A percentile compares a stretch with the other conserved stretches of the same genome.
phyloP scores from a whole-genome alignment of 2,888 invertebrate species.

The Sycophila texana region DNA sequence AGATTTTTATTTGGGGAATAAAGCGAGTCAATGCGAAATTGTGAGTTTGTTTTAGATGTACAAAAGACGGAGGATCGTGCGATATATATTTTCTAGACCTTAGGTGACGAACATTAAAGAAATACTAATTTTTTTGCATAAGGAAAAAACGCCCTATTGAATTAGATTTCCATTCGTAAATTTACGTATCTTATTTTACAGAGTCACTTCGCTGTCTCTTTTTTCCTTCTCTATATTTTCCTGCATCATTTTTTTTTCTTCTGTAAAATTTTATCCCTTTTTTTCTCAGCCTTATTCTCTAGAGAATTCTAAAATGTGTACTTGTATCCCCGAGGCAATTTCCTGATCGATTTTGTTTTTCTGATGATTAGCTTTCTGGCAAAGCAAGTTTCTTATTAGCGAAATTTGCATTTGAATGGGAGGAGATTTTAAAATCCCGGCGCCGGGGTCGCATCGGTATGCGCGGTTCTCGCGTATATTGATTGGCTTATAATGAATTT shows the following conservation, averaged over 20 bases:
- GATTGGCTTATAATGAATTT: conserved; percentile 31
- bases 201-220: neutral
- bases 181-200: too few relatives aligned
- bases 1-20: too few relatives aligned
- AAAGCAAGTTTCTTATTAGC: conserved; percentile 23
- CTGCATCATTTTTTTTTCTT: neutral
- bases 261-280: neutral
- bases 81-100: too few relatives aligned
- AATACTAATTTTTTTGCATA: too few relatives aligned
- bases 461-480: conserved; percentile 8
- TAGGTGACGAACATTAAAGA: too few relatives aligned
- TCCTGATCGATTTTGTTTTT: conserved; percentile 4
- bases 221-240: neutral
- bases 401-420: conserved; percentile 40
- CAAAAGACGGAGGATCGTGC: too few relatives aligned
- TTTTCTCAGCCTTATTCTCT: neutral
- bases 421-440: conserved; percentile 14
- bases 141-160: too few relatives aligned
- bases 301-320: conserved; percentile 12
- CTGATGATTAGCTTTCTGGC: conserved; percentile 19
- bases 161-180: too few relatives aligned
- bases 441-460: neutral
- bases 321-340: neutral
- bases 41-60: too few relatives aligned
- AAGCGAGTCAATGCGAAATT: too few relatives aligned